These are phyloP conservation scores for Harpalus rubripes DNA, from an alignment of 2,888 invertebrate species.

Conservation along the genomic window DNA sequence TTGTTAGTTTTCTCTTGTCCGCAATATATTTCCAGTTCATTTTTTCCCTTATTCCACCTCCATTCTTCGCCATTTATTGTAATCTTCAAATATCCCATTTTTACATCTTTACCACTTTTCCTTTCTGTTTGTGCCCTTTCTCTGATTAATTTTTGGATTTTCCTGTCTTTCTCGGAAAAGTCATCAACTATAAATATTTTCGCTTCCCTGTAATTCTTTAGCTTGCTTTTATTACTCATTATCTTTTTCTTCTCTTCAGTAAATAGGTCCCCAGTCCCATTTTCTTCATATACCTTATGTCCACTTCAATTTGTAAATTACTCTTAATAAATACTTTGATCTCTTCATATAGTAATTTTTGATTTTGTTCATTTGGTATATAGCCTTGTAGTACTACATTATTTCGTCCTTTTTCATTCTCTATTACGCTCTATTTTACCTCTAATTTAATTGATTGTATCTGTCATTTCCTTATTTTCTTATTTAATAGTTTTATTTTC, in stretches of 20 bases:
- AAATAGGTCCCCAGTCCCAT: neutral
- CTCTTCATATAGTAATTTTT: neutral
- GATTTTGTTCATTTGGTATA: neutral
- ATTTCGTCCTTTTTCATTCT: neutral
- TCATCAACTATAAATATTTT: constrained; percentile 12
- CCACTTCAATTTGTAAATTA: neutral
- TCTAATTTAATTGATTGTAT: neutral
- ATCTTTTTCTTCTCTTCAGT: no score
- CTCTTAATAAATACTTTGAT: neutral
- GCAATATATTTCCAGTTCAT: no score
- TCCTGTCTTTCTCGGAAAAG: neutral
- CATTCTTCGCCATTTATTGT: neutral
- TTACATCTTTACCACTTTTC: neutral
- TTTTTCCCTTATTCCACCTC: neutral
- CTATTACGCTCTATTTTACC: neutral
- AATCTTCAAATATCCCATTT: neutral
- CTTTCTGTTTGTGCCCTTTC: neutral
- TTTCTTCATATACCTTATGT: neutral
- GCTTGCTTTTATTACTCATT: constrained; percentile 6
- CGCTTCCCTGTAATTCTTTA: neutral
- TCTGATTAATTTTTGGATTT: neutral
- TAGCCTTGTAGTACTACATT: neutral
- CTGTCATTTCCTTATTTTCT: neutral
- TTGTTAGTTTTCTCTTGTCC: no score
- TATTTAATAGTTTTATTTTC: neutral